Evolutionary conservation across 2,797 vertebrate species (phyloP).

Genomic region (Chloroceryle inda): DNA sequence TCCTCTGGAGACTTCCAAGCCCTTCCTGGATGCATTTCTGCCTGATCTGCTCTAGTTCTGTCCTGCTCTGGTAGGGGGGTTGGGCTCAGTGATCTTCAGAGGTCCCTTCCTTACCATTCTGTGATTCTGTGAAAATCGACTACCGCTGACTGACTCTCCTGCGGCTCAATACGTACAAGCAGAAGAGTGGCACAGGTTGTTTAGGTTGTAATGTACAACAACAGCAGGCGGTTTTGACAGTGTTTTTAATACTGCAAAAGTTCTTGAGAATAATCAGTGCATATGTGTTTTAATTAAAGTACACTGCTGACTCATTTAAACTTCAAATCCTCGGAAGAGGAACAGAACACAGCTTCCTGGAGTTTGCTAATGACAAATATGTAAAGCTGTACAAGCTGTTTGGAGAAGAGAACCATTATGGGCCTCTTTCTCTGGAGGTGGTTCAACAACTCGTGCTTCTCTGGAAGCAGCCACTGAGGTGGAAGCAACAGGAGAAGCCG

Average conservation of each 20-base stretch:
- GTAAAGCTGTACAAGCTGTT: not conserved
- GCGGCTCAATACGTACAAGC: not conserved
- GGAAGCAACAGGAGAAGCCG: not conserved
- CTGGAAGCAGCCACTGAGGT: not conserved
- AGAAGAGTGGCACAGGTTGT: not conserved
- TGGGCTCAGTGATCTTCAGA: no score
- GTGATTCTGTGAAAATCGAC: not conserved
- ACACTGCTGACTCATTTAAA: not conserved
- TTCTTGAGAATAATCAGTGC: not conserved
- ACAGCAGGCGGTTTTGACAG: not conserved
- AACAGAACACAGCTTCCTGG: not conserved
- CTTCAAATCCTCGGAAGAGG: not conserved
- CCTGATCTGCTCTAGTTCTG: no score
- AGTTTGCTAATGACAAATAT: not conserved
- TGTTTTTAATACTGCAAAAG: not conserved
- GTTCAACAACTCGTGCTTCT: not conserved
- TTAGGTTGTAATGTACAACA: not conserved
- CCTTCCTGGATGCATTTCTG: no score
- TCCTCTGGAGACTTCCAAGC: no score
- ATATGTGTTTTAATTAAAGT: conserved; percentile 12
- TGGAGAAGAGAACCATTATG: not conserved
- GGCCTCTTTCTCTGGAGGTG: not conserved
- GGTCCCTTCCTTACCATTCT: no score
- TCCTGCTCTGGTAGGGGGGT: no score
- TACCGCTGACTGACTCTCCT: not conserved